phyloP scores from a whole-genome alignment of 2,888 invertebrate species.

The Neoitamus cyanurus region DNA sequence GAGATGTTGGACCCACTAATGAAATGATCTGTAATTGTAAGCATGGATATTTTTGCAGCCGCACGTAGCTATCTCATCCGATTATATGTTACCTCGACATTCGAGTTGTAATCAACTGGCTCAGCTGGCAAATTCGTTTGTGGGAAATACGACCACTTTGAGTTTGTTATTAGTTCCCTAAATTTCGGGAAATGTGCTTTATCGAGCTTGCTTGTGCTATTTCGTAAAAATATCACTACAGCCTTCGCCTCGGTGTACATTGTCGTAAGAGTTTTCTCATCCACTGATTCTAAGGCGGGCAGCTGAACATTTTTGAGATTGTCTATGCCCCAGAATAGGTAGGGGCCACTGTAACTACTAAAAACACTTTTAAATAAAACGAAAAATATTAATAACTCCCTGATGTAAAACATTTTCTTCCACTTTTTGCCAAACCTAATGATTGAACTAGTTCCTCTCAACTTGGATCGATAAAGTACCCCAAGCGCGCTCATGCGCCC shows the following conservation, averaged over 20 bases:
- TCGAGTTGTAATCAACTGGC: conserved; percentile 72
- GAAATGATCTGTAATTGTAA: conserved; percentile 67
- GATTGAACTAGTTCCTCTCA: neutral
- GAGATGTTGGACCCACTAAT: conserved; percentile 71
- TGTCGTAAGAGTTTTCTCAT: conserved; percentile 70
- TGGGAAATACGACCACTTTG: conserved; percentile 69
- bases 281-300: conserved; percentile 69
- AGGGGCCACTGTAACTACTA: conserved; percentile 71
- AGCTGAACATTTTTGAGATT: conserved; percentile 67
- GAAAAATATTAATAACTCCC: neutral
- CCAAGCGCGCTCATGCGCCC: neutral
- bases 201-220: conserved; percentile 69
- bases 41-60: neutral
- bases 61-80: neutral
- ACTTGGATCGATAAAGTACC: conserved; percentile 10
- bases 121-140: conserved; percentile 71
- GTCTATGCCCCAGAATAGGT: conserved; percentile 71
- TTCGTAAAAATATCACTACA: conserved; percentile 72
- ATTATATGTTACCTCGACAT: conserved; percentile 70
- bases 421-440: neutral
- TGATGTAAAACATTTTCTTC: conserved; percentile 22
- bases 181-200: conserved; percentile 70
- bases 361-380: conserved; percentile 53
- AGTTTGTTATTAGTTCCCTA: conserved; percentile 69
- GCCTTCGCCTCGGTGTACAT: conserved; percentile 71